Base-by-base conservation (phyloP, 2,888 invertebrate genomes). In the Agriotes lineatus region DNA sequence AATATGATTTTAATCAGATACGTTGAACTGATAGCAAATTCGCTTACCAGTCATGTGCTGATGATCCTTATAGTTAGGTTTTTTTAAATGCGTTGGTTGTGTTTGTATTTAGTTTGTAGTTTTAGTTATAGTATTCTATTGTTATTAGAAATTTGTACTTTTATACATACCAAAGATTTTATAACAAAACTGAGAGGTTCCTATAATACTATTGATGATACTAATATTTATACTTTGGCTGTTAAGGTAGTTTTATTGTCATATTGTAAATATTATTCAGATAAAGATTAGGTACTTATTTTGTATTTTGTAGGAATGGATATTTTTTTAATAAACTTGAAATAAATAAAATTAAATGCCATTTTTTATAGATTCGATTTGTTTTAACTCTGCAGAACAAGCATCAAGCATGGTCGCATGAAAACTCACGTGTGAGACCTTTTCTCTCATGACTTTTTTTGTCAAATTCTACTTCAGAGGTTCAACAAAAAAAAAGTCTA, bases 11-110 rank as follows among this genome's bases (percentile, higher is more conserved):
- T 44, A 14, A 42, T 37, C 12, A 37, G 68, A 5, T 45, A 20
- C 9, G 7, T 35, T 0, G 63, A 68, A 50, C 35, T 68, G 14
- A 22, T 19, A 5, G 9, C 50, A 37, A 1, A 16, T 16, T 44
- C 22, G 5, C 14, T 63, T 7, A 22, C 50, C n/a, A 14, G 33
- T n/a, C 7, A 19, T 5, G 35, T 64, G 14, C 30, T 68, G 9
- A 4, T 30, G 68, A 10, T 75, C 75, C 61, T 72, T 76, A 42
- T 72, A 78, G 39, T 68, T 71, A 5, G 71, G 76, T 62, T 64
- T 77, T 45, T 65, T 72, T 9, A 54, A 68, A 42, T 62, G 12
- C 12, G 14, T 10, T 0, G 42, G 7, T 0, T 1, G 9, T 44
- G 52, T 45, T 6, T 54, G 12, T 68, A 52, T 54, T 35, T 68